These are phyloP conservation scores for Hyaena hyaena DNA, from an alignment of 2,113 vertebrate genomes.

Conservation along the genomic window DNA sequence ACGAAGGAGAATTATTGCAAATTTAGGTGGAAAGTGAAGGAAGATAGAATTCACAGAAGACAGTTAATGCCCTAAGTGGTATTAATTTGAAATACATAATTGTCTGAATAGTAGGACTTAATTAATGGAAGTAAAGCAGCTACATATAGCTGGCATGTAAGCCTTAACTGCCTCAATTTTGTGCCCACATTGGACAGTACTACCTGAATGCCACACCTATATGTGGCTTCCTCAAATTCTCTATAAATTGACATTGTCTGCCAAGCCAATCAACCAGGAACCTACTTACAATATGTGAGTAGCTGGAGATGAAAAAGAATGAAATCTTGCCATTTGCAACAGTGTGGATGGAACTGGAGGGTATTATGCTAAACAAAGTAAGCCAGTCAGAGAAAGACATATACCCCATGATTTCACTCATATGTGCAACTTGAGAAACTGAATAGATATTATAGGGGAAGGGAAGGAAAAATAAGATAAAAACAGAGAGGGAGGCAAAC, in stretches of 20 bases:
- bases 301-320: not conserved
- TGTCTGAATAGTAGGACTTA: not conserved
- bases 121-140: not conserved
- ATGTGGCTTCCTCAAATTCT: not conserved
- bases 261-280: not conserved
- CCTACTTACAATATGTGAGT: not conserved
- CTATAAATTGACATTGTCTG: not conserved
- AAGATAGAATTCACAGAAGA: not conserved
- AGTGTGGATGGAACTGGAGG: too few species aligned
- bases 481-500: too few species aligned
- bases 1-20: not conserved
- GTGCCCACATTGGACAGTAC: not conserved
- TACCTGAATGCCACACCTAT: not conserved
- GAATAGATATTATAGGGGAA: too few species aligned
- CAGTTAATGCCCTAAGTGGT: not conserved
- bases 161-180: not conserved
- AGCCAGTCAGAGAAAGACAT: too few species aligned
- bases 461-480: too few species aligned
- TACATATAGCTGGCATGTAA: not conserved
- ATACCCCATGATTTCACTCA: too few species aligned
- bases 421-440: too few species aligned
- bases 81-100: slow-evolving; percentile 1
- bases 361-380: too few species aligned
- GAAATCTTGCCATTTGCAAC: too few species aligned
- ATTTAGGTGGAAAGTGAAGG: not conserved